Evolutionary conservation across 2,113 vertebrate species (phyloP).

Genomic region (Melanostigma gelatinosum): DNA sequence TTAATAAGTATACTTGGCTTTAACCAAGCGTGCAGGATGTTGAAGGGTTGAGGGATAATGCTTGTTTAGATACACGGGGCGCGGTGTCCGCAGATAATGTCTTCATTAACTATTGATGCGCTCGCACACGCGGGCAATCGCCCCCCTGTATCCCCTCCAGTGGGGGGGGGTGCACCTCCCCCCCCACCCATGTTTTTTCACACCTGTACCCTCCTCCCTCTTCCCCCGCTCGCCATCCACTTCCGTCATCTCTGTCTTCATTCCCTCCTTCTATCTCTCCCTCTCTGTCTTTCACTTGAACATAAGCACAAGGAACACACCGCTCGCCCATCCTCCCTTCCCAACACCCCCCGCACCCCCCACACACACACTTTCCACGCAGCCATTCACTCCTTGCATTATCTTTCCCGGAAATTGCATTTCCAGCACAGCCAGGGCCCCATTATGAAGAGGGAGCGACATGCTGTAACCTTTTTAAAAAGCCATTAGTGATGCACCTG

Average conservation of each 20-base stretch:
- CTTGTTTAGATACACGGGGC: conserved; percentile 74
- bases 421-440: conserved; percentile 85
- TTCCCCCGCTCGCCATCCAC: background rate
- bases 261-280: conserved; percentile 8
- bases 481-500: conserved; percentile 85
- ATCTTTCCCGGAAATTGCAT: conserved; percentile 87
- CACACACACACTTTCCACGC: conserved; percentile 9
- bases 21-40: conserved; percentile 72
- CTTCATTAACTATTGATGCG: conserved; percentile 79
- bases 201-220: conserved; percentile 24
- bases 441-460: conserved; percentile 86
- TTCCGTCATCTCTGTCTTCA: conserved; percentile 22
- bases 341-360: background rate
- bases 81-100: conserved; percentile 73
- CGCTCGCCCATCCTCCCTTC: conserved; percentile 36
- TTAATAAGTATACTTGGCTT: conserved; percentile 71
- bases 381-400: conserved; percentile 80
- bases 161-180: background rate
- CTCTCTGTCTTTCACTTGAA: conserved; percentile 56
- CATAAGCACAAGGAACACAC: conserved; percentile 61
- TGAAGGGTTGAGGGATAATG: conserved; percentile 76
- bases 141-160: conserved; percentile 49
- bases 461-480: conserved; percentile 88
- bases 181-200: conserved; percentile 28
- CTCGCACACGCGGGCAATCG: conserved; percentile 41